A percentile compares a stretch with the other conserved stretches of the same genome.
Conservation (phyloP, 37 sponge, comb jelly and placozoan species). For the Beroe ovata region DNA sequence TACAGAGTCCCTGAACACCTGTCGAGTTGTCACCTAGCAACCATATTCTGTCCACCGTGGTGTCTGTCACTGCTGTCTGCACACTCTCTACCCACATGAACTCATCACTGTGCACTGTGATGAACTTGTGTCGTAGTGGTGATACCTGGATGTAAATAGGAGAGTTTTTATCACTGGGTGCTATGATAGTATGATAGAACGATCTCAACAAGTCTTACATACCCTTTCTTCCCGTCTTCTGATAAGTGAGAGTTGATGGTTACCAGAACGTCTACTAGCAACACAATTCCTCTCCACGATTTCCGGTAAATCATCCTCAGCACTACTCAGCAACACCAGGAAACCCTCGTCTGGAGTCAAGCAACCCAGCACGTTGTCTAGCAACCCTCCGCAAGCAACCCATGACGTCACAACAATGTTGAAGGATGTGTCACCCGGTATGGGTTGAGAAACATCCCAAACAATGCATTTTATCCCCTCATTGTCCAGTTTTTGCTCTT, state of each 20-base stretch:
- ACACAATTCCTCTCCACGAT: not conserved
- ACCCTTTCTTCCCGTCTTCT: not conserved
- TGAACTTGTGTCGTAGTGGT: not conserved
- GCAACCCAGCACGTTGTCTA: slow-evolving; percentile 42
- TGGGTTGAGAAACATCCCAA: not conserved
- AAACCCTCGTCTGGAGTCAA: not conserved
- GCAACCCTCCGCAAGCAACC: slow-evolving; percentile 7
- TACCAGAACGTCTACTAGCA: not conserved
- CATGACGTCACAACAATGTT: slow-evolving; percentile 59
- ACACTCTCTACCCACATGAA: slow-evolving; percentile 13
- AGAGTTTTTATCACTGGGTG: no score
- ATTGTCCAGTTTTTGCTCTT: not conserved
- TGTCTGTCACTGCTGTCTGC: slow-evolving; percentile 29
- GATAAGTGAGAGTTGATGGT: not conserved
- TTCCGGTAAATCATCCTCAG: not conserved
- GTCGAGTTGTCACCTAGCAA: slow-evolving; percentile 7
- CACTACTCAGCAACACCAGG: slow-evolving; percentile 2
- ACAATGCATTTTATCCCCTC: slow-evolving; percentile 21
- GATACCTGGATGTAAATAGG: not conserved
- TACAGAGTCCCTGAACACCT: slow-evolving; percentile 50
- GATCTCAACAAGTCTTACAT: no score
- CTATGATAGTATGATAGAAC: no score
- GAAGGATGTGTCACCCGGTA: not conserved
- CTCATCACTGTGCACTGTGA: not conserved
- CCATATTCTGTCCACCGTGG: slow-evolving; percentile 32